A percentile compares a stretch with the other conserved stretches of the same genome.
Conservation (phyloP, 2,797 vertebrate species). For the Aldrovandia affinis region DNA sequence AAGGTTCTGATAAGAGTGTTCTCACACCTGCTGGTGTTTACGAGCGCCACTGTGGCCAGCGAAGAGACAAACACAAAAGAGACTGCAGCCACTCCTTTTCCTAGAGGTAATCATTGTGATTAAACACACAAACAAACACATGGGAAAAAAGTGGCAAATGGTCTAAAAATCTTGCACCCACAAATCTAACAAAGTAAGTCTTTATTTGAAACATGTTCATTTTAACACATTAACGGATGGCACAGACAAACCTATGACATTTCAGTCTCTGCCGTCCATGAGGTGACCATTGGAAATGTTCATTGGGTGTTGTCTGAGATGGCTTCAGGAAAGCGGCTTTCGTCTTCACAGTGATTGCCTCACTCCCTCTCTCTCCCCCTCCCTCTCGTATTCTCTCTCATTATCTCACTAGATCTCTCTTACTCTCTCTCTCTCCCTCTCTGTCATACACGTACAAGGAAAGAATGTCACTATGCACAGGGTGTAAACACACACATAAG, state of each 20-base stretch:
- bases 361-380: slow-evolving; percentile 38
- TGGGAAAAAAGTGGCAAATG: background rate
- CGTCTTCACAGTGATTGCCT: slow-evolving; percentile 76
- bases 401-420: slow-evolving; percentile 42
- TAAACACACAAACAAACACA: background rate
- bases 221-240: slow-evolving; percentile 82
- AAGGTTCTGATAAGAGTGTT: background rate
- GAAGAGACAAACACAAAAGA: background rate
- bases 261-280: slow-evolving; percentile 77
- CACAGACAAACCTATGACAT: slow-evolving; percentile 83
- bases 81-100: background rate
- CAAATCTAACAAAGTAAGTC: slow-evolving; percentile 77
- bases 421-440: slow-evolving; percentile 24
- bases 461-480: background rate
- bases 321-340: slow-evolving; percentile 71
- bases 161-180: slow-evolving; percentile 18
- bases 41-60: background rate
- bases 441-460: slow-evolving; percentile 2
- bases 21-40: background rate
- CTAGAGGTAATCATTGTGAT: background rate
- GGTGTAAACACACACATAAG: slow-evolving; percentile 7
- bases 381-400: slow-evolving; percentile 33
- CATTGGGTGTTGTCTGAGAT: slow-evolving; percentile 76
- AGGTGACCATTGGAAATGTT: slow-evolving; percentile 65
- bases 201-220: slow-evolving; percentile 81